Evolutionary conservation across 2,888 invertebrate species (phyloP).

Genomic region (Synergus japonicus): DNA sequence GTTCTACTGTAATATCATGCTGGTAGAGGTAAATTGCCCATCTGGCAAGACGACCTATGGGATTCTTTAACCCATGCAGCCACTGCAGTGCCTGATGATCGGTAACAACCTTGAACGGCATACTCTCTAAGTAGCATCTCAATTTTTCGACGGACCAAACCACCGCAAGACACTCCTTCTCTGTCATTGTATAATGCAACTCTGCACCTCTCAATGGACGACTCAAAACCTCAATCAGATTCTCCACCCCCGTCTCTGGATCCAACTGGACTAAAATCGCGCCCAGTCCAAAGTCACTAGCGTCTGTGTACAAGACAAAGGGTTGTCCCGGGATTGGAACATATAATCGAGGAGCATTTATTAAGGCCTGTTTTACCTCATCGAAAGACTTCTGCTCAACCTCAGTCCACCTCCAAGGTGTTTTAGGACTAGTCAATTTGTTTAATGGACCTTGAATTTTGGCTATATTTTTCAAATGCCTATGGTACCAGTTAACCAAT

Average conservation of each 20-base stretch:
- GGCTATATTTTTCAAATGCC: conserved; percentile 46
- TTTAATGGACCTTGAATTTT: background rate
- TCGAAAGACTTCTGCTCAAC: conserved; percentile 46
- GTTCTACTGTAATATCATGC: too few species aligned
- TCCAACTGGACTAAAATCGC: too few species aligned
- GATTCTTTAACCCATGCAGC: too few species aligned
- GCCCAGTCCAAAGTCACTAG: too few species aligned
- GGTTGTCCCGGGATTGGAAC: background rate
- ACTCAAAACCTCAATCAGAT: conserved; percentile 29
- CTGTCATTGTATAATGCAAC: too few species aligned
- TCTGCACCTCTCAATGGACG: conserved; percentile 3
- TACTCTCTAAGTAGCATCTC: too few species aligned
- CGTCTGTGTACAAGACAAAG: too few species aligned
- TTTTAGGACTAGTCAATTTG: conserved; percentile 49
- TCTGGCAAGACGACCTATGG: too few species aligned
- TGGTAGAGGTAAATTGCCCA: conserved; percentile 8
- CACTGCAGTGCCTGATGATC: too few species aligned
- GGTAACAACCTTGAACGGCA: too few species aligned
- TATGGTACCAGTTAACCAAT: conserved; percentile 50
- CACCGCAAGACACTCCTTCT: too few species aligned
- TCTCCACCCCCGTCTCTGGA: background rate
- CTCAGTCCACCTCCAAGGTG: conserved; percentile 50
- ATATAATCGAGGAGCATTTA: conserved; percentile 36
- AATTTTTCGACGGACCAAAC: too few species aligned
- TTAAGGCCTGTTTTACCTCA: conserved; percentile 37